Conservation (phyloP, 2,888 invertebrate genomes). For the Drosophila quasianomalipes region DNA sequence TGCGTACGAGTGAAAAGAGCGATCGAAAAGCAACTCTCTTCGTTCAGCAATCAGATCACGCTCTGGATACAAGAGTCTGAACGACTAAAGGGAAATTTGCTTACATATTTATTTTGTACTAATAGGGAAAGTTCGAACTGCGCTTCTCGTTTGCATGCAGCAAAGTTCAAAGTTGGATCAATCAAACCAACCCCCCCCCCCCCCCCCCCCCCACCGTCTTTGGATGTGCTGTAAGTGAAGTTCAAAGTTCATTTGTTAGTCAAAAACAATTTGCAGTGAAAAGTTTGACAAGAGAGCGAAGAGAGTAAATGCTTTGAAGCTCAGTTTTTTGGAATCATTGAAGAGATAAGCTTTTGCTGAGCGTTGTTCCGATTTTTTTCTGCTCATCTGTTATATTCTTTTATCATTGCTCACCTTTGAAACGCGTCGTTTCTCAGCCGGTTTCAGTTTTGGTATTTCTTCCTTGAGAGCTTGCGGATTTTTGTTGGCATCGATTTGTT, state of each 20-base stretch:
- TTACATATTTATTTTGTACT: background rate
- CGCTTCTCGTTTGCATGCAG: background rate
- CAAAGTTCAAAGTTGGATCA: background rate
- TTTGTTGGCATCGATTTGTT: constrained; percentile 82
- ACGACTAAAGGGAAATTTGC: background rate
- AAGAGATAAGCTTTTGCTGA: background rate
- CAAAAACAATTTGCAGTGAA: background rate
- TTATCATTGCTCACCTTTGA: constrained; percentile 81
- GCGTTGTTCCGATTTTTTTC: background rate
- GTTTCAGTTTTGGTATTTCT: constrained; percentile 88
- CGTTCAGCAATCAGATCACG: background rate
- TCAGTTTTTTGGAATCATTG: constrained; percentile 2
- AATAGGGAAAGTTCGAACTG: background rate
- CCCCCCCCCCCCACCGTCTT: background rate
- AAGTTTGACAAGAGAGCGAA: background rate
- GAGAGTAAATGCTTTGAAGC: background rate
- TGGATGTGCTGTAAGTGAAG: background rate
- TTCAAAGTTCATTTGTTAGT: background rate
- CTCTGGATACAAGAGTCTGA: background rate
- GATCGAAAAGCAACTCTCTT: background rate
- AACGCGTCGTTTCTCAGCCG: constrained; percentile 84
- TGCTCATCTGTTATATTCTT: background rate
- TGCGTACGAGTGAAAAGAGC: background rate
- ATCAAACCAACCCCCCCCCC: background rate
- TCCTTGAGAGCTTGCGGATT: constrained; percentile 87